Percentiles rank a stretch among this genome's conserved stretches.
Evolutionary conservation across 2,888 invertebrate species (phyloP).

Genomic region (Drosophila seclusa): DNA sequence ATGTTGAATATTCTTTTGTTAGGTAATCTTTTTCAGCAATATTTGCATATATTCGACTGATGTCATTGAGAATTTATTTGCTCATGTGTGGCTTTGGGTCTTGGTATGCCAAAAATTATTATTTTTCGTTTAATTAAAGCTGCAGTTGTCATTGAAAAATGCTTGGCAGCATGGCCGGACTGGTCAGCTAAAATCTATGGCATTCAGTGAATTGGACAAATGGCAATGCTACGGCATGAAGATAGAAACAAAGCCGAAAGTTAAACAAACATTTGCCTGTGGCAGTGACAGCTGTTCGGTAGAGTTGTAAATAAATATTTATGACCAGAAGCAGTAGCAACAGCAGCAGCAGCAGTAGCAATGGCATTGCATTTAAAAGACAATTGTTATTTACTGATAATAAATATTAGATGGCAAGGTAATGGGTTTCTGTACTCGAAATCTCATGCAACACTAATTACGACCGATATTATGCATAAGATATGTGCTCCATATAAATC

Average conservation of each 20-base stretch:
- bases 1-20: neutral
- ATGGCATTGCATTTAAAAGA: constrained; percentile 68
- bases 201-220: constrained; percentile 37
- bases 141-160: constrained; percentile 78
- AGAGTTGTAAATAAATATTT: constrained; percentile 77
- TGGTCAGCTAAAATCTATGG: constrained; percentile 39
- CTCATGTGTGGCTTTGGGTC: neutral
- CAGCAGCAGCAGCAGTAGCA: constrained; percentile 10
- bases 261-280: constrained; percentile 63
- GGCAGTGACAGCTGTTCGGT: constrained; percentile 72
- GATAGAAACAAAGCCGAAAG: constrained; percentile 54
- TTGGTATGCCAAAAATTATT: constrained; percentile 38
- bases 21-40: constrained; percentile 14
- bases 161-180: constrained; percentile 29
- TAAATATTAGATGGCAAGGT: constrained; percentile 71
- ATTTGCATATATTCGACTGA: constrained; percentile 22
- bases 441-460: constrained; percentile 69
- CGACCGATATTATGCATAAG: constrained; percentile 76
- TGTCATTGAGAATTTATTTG: constrained; percentile 43
- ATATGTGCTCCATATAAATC: constrained; percentile 70
- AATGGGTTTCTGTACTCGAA: constrained; percentile 34
- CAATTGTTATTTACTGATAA: constrained; percentile 81
- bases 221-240: constrained; percentile 19
- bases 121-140: constrained; percentile 74
- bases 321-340: constrained; percentile 49